Evolutionary conservation across 1,140 invertebrate genomes (phyloP), one percentile per base, ranked within the genome.

Genomic region (Cardiocondyla obscurior): DNA sequence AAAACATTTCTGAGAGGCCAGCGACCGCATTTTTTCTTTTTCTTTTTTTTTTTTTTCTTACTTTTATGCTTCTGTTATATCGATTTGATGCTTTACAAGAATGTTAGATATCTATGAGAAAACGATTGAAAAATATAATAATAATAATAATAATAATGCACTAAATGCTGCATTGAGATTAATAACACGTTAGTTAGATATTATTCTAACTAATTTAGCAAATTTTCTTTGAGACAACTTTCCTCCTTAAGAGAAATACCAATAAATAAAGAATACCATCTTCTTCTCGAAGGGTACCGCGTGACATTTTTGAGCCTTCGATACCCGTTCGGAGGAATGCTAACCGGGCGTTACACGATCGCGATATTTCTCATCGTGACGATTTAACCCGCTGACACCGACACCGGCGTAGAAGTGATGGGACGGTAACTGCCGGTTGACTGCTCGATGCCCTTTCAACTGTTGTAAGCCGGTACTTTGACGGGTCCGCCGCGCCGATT

Each of bases 1-100:
- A 79, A 79, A 69, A 69, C 74, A 79, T 79, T 51, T 67, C 22
- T 44, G 6, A 25, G 55, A 55, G 42, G 57, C 42, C 57, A 49
- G n/a, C 42, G 57, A 64, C 28, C 57, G 6, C 46, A 69, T 33
- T 79, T 55, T 79, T 25, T 12, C 14, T 30, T 25, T 77, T 42
- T 55, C 46, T 79, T 55, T 79, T 25, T 12, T 8, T 30, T 25
- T 77, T 42, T 55, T 28, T 60, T 67, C 44, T 76, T 62, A 79
- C 62, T 79, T 79, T 79, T 46, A 16, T 69, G n/a, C 4, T 33
- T 1, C 8, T 53, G 12, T 39, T 36, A 0, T 12, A 7, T n/a
- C 22, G 36, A n/a, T 33, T 44, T 16, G 10, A 46, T 7, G 19
- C 25, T 25, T 73, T 10, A 22, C 6, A 22, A 64, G 2, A 0